Conservation (phyloP, 2,113 vertebrate genomes). For the Hiodon alosoides region DNA sequence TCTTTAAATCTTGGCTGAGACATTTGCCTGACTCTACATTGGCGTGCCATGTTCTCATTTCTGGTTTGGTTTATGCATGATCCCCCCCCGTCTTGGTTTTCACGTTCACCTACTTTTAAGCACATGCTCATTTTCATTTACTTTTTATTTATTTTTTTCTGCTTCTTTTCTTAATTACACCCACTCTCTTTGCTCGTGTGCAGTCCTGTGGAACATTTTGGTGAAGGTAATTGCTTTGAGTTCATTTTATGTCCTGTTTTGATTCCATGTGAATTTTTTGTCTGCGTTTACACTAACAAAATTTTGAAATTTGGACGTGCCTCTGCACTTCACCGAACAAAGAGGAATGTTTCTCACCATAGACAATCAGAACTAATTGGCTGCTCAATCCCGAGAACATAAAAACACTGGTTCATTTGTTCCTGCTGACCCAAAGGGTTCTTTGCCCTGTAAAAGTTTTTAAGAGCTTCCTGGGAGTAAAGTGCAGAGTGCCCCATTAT, state of each 20-base stretch:
- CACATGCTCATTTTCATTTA: constrained; percentile 29
- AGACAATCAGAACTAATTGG: background rate
- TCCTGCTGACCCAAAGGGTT: background rate
- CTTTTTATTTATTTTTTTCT: constrained; percentile 39
- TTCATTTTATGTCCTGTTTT: constrained; percentile 8
- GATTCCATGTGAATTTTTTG: background rate
- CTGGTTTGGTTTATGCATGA: background rate
- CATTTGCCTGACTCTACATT: no score
- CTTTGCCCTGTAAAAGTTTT: background rate
- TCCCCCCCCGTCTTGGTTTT: constrained; percentile 2
- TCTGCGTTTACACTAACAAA: background rate
- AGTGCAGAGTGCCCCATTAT: no score
- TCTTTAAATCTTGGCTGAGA: no score
- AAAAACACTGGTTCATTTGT: background rate
- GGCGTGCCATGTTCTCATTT: no score
- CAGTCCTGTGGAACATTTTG: constrained; percentile 53
- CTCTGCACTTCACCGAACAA: background rate
- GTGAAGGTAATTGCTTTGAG: constrained; percentile 54
- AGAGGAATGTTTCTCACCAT: background rate
- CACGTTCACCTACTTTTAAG: background rate
- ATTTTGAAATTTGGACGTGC: background rate
- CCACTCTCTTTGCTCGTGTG: constrained; percentile 48
- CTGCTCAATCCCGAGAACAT: background rate
- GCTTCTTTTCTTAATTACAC: constrained; percentile 37
- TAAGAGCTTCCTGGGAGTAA: no score